Percentiles rank a stretch among this genome's conserved stretches.
phyloP scores from a whole-genome alignment of 2,797 vertebrate species.

The Lepus townsendii region DNA sequence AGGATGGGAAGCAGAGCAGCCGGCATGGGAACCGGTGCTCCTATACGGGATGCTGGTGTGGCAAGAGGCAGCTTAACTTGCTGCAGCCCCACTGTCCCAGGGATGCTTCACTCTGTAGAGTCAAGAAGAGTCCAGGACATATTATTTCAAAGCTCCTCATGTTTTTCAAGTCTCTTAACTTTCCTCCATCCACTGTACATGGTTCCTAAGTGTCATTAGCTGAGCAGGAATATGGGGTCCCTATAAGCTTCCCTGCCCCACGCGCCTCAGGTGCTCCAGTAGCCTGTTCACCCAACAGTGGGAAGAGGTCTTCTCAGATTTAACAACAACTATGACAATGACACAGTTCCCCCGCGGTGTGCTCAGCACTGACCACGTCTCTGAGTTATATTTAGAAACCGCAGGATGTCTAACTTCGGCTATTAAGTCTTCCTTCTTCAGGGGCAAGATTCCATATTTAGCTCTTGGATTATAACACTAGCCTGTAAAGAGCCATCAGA shows the following conservation, averaged over 20 bases:
- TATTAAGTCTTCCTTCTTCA: background rate
- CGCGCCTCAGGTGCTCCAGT: too few species aligned
- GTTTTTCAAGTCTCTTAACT: background rate
- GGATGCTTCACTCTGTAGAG: background rate
- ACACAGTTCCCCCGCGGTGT: background rate
- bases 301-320: background rate
- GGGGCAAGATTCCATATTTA: slow-evolving; percentile 26
- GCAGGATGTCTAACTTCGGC: slow-evolving; percentile 7
- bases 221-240: background rate
- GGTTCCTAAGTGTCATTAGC: background rate
- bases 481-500: background rate
- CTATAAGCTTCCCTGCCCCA: background rate
- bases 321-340: background rate
- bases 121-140: background rate
- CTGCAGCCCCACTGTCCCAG: too few species aligned
- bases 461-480: background rate
- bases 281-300: too few species aligned
- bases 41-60: too few species aligned
- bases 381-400: slow-evolving; percentile 41
- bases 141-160: background rate
- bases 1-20: too few species aligned
- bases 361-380: background rate
- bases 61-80: too few species aligned
- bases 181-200: background rate
- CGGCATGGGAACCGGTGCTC: too few species aligned